These are phyloP conservation scores for Myotis myotis DNA, from an alignment of 2,797 vertebrate genomes.

Conservation along the genomic window DNA sequence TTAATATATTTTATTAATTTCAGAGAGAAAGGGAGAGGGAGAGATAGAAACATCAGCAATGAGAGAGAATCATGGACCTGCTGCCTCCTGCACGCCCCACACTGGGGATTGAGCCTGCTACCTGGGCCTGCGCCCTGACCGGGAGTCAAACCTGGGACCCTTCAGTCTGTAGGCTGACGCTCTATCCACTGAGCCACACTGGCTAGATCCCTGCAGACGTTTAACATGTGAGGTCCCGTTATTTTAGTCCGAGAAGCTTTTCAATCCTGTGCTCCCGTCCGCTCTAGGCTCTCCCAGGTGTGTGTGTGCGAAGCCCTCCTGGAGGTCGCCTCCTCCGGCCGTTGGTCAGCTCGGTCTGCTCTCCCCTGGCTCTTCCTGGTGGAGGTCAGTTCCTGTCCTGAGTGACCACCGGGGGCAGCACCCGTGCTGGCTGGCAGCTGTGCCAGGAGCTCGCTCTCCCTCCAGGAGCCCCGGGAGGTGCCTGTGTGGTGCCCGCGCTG, in stretches of 20 bases:
- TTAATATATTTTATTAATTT: no score
- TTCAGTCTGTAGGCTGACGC: no score
- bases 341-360: fast-evolving
- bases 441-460: neutral
- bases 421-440: no score
- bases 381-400: neutral
- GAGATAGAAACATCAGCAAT: no score
- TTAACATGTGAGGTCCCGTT: neutral
- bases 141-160: no score
- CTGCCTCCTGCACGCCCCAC: no score
- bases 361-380: neutral
- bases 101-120: no score
- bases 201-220: no score
- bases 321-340: neutral
- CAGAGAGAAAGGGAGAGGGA: no score
- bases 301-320: neutral
- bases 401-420: neutral
- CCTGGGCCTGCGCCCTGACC: no score
- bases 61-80: no score
- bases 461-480: neutral
- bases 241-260: neutral
- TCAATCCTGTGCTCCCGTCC: neutral
- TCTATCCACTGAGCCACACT: no score
- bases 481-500: neutral
- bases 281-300: neutral